phyloP scores from a whole-genome alignment of 2,888 invertebrate species.

The Spisula solida region DNA sequence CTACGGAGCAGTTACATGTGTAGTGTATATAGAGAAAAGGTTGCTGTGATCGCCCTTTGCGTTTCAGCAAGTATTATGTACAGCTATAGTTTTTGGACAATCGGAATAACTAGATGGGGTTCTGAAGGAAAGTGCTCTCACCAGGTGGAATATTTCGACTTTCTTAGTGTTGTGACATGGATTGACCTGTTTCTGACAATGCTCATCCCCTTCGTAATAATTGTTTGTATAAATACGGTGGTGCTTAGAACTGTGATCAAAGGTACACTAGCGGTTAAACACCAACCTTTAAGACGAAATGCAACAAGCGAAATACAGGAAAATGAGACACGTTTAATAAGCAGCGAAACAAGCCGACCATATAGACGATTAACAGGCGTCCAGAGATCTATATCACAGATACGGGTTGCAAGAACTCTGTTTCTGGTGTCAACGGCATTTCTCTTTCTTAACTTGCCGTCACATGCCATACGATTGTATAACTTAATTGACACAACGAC shows the following conservation, averaged over 20 bases:
- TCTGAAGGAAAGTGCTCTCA: conserved; percentile 55
- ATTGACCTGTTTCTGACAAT: conserved; percentile 77
- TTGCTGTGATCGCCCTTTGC: conserved; percentile 68
- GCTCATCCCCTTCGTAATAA: conserved; percentile 75
- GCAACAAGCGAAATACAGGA: no score
- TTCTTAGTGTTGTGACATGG: conserved; percentile 73
- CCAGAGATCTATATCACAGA: conserved; percentile 49
- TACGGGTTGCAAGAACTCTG: conserved; percentile 77
- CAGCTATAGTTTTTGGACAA: conserved; percentile 77
- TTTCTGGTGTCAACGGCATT: conserved; percentile 80
- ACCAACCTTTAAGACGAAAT: neutral
- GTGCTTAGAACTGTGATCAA: conserved; percentile 28
- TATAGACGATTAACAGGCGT: neutral
- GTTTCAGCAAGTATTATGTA: conserved; percentile 71
- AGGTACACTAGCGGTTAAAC: neutral
- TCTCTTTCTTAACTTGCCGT: conserved; percentile 80
- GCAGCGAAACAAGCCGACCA: neutral
- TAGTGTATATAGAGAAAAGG: conserved; percentile 74
- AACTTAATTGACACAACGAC: conserved; percentile 33
- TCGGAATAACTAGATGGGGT: conserved; percentile 35
- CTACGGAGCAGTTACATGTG: conserved; percentile 87
- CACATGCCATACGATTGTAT: conserved; percentile 78
- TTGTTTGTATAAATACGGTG: conserved; percentile 72
- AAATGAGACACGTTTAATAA: neutral
- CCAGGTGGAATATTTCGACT: conserved; percentile 55